These are phyloP conservation scores for Chamaetylas fuelleborni DNA, from an alignment of 2,113 vertebrate genomes.

Conservation along the genomic window DNA sequence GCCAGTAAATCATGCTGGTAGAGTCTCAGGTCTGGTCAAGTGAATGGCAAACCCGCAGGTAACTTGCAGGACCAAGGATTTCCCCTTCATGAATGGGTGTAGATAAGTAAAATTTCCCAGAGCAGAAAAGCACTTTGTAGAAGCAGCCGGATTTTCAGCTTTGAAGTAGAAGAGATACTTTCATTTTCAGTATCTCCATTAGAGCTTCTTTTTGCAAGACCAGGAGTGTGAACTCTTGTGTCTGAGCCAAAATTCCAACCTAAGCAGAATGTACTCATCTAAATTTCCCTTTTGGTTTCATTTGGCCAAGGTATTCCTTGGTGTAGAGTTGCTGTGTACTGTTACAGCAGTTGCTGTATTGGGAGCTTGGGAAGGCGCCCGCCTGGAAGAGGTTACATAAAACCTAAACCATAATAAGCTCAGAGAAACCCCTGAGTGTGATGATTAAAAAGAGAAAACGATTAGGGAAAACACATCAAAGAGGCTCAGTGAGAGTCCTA, in stretches of 20 bases:
- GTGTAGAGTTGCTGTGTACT: conserved; percentile 66
- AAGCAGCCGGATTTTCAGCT: not conserved
- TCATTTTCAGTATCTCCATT: conserved; percentile 65
- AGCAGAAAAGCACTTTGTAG: not conserved
- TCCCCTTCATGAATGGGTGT: not conserved
- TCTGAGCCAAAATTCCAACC: conserved; percentile 65
- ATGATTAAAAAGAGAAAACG: conserved; percentile 47
- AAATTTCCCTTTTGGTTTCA: conserved; percentile 69
- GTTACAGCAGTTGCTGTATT: conserved; percentile 58
- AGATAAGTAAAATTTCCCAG: conserved; percentile 42
- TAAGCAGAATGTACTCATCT: conserved; percentile 67
- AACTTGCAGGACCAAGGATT: not conserved
- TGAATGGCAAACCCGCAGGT: not conserved
- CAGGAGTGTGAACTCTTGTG: conserved; percentile 19
- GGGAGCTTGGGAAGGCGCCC: conserved; percentile 42
- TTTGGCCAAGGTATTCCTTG: conserved; percentile 61
- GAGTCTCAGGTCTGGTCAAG: not conserved
- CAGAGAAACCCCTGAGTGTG: conserved; percentile 40
- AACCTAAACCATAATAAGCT: conserved; percentile 15
- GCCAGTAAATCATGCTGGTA: not conserved
- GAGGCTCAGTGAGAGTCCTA: conserved; percentile 23
- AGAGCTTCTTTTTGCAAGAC: conserved; percentile 13
- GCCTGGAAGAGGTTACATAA: conserved; percentile 56
- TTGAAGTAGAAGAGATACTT: conserved; percentile 50
- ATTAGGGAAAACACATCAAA: conserved; percentile 61